A percentile compares a stretch with the other conserved stretches of the same genome.
These are phyloP conservation scores for Oncorhynchus clarkii DNA, from an alignment of 2,113 vertebrate genomes.

Conservation along the genomic window DNA sequence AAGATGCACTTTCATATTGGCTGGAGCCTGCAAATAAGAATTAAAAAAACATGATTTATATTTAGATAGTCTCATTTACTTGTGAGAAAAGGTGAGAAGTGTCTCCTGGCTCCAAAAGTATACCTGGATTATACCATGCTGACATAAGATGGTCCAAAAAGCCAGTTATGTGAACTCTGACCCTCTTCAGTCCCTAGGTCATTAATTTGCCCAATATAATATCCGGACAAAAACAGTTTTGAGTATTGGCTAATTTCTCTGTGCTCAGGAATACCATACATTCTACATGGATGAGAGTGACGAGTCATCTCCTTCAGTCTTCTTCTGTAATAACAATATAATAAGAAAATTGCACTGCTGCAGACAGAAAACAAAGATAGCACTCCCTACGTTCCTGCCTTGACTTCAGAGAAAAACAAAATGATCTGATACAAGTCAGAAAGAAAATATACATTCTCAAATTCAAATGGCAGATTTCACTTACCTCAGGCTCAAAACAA, in stretches of 20 bases:
- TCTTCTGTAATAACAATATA: no score
- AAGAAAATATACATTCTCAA: neutral
- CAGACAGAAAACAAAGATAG: neutral
- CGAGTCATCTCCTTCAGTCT: no score
- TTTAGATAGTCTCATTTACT: no score
- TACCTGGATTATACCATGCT: no score
- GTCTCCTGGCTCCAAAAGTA: no score
- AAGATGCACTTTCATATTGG: slow-evolving; percentile 81
- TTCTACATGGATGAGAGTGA: no score
- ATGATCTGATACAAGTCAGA: neutral
- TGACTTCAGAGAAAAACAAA: neutral
- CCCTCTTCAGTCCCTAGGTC: neutral
- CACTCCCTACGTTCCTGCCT: neutral
- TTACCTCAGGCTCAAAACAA: slow-evolving; percentile 36
- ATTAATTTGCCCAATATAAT: neutral
- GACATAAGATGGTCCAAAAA: no score
- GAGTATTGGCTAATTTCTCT: no score
- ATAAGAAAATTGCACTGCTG: no score
- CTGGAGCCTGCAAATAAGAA: slow-evolving; percentile 45
- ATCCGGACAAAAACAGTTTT: no score
- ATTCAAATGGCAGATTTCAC: slow-evolving; percentile 22
- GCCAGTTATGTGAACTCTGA: neutral
- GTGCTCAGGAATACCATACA: no score
- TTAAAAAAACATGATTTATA: neutral
- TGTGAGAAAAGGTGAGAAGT: no score